phyloP scores from a whole-genome alignment of 2,888 invertebrate genomes.

The Drosophila colorata region DNA sequence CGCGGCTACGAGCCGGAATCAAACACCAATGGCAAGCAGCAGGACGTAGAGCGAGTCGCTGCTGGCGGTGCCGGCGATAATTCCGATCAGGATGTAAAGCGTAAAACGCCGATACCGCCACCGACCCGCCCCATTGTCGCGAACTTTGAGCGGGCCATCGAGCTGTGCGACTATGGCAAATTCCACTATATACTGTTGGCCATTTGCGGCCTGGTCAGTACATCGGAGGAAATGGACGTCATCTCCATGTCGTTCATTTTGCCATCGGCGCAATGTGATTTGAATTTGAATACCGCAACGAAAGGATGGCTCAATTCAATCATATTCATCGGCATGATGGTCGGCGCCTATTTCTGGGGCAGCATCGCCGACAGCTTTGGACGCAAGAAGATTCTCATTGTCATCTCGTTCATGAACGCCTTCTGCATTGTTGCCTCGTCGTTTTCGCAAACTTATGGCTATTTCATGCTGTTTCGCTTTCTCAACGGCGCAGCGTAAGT shows the following conservation, averaged over 20 bases:
- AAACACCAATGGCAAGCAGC: slow-evolving; percentile 68
- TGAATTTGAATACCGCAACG: slow-evolving; percentile 93
- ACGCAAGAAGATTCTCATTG: slow-evolving; percentile 94
- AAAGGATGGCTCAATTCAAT: slow-evolving; percentile 93
- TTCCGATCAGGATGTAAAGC: slow-evolving; percentile 39
- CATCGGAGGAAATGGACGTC: slow-evolving; percentile 98
- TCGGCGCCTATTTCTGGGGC: slow-evolving; percentile 97
- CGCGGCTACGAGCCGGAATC: slow-evolving; percentile 77
- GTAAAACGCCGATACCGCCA: slow-evolving; percentile 55
- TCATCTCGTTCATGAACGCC: slow-evolving; percentile 95
- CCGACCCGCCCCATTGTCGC: slow-evolving; percentile 87
- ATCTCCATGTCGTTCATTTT: slow-evolving; percentile 97
- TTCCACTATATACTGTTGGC: slow-evolving; percentile 95
- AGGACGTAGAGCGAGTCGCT: slow-evolving; percentile 79
- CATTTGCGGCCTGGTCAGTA: slow-evolving; percentile 97
- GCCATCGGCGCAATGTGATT: slow-evolving; percentile 96
- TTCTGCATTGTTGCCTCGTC: slow-evolving; percentile 95
- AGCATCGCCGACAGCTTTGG: slow-evolving; percentile 95
- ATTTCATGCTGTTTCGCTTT: slow-evolving; percentile 96
- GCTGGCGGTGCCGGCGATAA: slow-evolving; percentile 46
- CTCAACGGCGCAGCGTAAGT: slow-evolving; percentile 97
- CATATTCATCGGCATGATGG: slow-evolving; percentile 96
- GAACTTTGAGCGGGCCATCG: slow-evolving; percentile 95
- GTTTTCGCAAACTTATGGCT: slow-evolving; percentile 94
- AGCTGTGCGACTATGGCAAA: slow-evolving; percentile 90